These are phyloP conservation scores for Koerneria pararmatus DNA, from an alignment of 2,888 invertebrate genomes.

Conservation along the genomic window DNA sequence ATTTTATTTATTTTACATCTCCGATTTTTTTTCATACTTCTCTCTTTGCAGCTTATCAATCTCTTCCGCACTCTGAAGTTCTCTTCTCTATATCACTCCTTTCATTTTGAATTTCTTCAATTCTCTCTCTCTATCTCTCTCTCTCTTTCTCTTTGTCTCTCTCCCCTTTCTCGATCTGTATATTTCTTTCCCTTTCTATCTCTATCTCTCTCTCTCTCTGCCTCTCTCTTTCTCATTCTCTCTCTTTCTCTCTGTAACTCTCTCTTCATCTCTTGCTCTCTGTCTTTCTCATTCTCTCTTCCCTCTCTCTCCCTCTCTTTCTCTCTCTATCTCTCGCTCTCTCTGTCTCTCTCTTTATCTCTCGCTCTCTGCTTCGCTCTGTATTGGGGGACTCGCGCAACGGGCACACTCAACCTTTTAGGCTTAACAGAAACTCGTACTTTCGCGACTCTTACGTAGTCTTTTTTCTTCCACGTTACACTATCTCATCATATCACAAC, in stretches of 20 bases:
- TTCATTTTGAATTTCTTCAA: background rate
- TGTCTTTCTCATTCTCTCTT: background rate
- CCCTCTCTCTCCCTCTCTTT: conserved; percentile 6
- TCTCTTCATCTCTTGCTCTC: background rate
- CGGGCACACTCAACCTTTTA: background rate
- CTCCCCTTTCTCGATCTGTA: too few species aligned
- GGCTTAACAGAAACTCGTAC: background rate
- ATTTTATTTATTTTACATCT: too few species aligned
- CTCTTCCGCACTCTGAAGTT: too few species aligned
- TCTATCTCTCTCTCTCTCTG: background rate
- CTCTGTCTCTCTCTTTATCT: background rate
- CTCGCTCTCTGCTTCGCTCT: background rate
- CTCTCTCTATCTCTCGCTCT: conserved; percentile 9
- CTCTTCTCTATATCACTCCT: too few species aligned
- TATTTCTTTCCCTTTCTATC: too few species aligned
- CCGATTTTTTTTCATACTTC: too few species aligned
- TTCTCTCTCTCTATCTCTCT: background rate
- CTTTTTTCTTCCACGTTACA: background rate
- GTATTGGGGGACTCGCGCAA: background rate
- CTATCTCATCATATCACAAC: background rate
- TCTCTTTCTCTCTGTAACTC: background rate
- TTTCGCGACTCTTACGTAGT: background rate
- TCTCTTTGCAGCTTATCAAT: too few species aligned
- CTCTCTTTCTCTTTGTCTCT: background rate
- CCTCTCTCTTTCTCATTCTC: conserved; percentile 1